phyloP scores from a whole-genome alignment of 2,113 vertebrate species.

The Pterocles gutturalis region DNA sequence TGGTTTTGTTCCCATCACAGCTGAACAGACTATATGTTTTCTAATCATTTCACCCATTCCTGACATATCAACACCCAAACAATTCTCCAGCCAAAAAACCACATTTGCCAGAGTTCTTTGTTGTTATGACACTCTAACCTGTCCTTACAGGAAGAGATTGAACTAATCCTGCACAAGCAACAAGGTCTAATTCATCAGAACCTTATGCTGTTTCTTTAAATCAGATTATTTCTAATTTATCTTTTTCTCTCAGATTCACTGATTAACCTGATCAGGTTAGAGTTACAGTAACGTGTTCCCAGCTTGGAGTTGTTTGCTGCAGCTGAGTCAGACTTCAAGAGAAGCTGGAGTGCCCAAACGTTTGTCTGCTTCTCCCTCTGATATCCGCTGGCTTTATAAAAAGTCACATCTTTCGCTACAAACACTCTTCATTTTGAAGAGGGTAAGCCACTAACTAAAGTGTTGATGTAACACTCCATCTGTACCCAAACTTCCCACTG shows the following conservation, averaged over 20 bases:
- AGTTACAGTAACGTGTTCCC: background rate
- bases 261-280: background rate
- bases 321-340: background rate
- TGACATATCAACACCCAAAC: constrained; percentile 25
- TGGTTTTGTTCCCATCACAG: background rate
- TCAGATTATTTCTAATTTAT: background rate
- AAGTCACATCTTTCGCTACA: background rate
- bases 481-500: background rate
- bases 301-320: background rate
- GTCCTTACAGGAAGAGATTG: background rate
- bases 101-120: background rate
- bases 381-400: background rate
- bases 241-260: background rate
- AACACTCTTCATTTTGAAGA: background rate
- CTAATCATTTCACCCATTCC: background rate
- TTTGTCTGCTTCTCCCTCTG: background rate
- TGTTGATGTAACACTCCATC: background rate
- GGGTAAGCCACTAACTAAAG: background rate
- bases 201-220: background rate
- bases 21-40: background rate
- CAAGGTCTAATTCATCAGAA: background rate
- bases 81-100: background rate
- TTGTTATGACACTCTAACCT: background rate
- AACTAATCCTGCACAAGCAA: background rate
- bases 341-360: background rate